Evolutionary conservation across 2,888 invertebrate genomes (phyloP).

Genomic region (Caenorhabditis sinica): DNA sequence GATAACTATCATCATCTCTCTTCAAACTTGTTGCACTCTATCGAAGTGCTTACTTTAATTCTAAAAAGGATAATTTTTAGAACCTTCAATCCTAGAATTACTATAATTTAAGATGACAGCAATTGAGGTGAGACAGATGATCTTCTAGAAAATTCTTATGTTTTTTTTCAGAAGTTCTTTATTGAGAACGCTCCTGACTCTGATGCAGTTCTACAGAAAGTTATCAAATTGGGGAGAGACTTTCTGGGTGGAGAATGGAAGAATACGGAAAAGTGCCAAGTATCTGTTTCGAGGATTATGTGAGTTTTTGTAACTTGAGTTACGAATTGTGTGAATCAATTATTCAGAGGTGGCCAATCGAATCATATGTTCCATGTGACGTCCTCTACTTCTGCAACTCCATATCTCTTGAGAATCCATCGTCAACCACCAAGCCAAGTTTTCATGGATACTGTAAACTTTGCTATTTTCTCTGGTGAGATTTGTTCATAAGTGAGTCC

Average conservation of each 20-base stretch:
- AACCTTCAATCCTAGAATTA: neutral
- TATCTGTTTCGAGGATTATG: neutral
- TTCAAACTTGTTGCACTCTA: neutral
- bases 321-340: neutral
- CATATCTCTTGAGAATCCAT: slow-evolving; percentile 31
- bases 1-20: neutral
- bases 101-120: slow-evolving; percentile 1
- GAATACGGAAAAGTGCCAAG: neutral
- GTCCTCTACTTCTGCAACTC: slow-evolving; percentile 18
- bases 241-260: slow-evolving; percentile 39
- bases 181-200: slow-evolving; percentile 8
- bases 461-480: slow-evolving; percentile 9
- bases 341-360: slow-evolving; percentile 26
- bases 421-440: slow-evolving; percentile 11
- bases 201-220: slow-evolving; percentile 12
- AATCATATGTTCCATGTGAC: slow-evolving; percentile 38
- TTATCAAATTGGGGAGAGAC: slow-evolving; percentile 4
- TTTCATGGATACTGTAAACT: slow-evolving; percentile 25
- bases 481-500: neutral
- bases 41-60: no score
- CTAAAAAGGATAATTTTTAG: neutral
- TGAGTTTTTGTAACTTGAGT: neutral
- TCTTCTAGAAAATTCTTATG: neutral
- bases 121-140: neutral
- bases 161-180: slow-evolving; percentile 22